Percentiles rank a stretch among this genome's conserved stretches.
Evolutionary conservation across 2,888 invertebrate genomes (phyloP).

Genomic region (Diarsia dahlii): DNA sequence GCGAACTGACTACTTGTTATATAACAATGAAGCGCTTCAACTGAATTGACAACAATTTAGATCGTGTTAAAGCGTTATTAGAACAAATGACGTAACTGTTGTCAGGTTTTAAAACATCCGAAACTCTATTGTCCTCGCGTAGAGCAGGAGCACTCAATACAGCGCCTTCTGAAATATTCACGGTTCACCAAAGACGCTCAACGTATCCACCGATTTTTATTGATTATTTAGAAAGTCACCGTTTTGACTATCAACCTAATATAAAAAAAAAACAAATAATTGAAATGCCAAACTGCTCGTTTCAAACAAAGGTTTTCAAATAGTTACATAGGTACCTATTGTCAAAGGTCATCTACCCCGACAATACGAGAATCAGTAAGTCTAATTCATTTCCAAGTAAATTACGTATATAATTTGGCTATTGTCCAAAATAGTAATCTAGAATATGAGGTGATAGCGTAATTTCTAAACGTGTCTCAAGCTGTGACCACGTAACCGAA

Average conservation of each 20-base stretch:
- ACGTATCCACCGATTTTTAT: slow-evolving; percentile 28
- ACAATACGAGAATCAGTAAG: slow-evolving; percentile 18
- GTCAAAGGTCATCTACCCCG: slow-evolving; percentile 11
- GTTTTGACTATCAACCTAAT: slow-evolving; percentile 21
- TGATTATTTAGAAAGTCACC: slow-evolving; percentile 31
- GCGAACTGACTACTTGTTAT: slow-evolving; percentile 71
- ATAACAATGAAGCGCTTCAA: slow-evolving; percentile 66
- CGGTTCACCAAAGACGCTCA: slow-evolving; percentile 61
- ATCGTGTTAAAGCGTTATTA: slow-evolving; percentile 72
- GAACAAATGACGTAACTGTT: slow-evolving; percentile 74
- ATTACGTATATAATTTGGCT: slow-evolving; percentile 9
- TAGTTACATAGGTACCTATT: slow-evolving; percentile 1
- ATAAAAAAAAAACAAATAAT: slow-evolving; percentile 1
- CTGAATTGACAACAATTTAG: slow-evolving; percentile 65
- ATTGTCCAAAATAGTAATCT: neutral
- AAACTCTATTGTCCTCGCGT: slow-evolving; percentile 74
- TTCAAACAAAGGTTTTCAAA: neutral
- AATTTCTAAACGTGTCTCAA: neutral
- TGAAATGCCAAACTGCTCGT: neutral
- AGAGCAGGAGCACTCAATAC: slow-evolving; percentile 72
- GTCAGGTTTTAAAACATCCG: slow-evolving; percentile 77
- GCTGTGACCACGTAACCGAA: too few species aligned
- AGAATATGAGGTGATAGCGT: neutral
- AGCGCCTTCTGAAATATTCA: slow-evolving; percentile 68
- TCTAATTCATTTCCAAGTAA: neutral